phyloP scores from a whole-genome alignment of 2,888 invertebrate genomes.

The Cryptocheilus praepositus region DNA sequence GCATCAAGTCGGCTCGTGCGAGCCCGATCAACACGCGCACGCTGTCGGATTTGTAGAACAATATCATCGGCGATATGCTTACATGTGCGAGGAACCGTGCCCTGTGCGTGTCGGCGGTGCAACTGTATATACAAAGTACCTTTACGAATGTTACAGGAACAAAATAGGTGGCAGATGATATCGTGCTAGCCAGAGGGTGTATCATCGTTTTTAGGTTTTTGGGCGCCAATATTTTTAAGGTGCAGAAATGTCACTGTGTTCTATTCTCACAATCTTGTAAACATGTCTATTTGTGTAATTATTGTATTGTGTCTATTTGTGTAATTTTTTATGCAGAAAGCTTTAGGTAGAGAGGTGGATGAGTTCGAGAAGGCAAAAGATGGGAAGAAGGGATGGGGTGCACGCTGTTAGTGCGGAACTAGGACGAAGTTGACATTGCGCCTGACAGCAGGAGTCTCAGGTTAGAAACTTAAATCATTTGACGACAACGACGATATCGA shows the following conservation, averaged over 20 bases:
- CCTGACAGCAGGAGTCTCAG: conserved; percentile 65
- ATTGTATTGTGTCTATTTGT: too few species aligned
- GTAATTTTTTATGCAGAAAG: neutral
- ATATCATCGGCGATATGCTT: conserved; percentile 57
- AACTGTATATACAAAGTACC: conserved; percentile 28
- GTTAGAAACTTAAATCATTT: conserved; percentile 61
- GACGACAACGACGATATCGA: conserved; percentile 57
- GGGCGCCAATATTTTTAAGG: too few species aligned
- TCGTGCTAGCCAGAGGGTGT: neutral
- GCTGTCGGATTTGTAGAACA: conserved; percentile 65
- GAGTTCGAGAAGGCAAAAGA: neutral
- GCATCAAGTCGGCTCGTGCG: conserved; percentile 20
- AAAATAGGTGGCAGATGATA: too few species aligned
- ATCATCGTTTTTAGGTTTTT: conserved; percentile 2
- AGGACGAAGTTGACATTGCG: conserved; percentile 57
- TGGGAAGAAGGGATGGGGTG: neutral
- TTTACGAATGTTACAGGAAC: conserved; percentile 16
- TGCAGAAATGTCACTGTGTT: too few species aligned
- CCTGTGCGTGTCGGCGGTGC: conserved; percentile 27
- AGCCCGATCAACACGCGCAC: conserved; percentile 39
- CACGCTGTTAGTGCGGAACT: conserved; percentile 46
- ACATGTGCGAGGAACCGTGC: conserved; percentile 25
- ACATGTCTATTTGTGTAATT: too few species aligned
- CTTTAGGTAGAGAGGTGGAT: neutral
- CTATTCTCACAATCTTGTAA: too few species aligned